phyloP scores from a whole-genome alignment of 2,113 vertebrate species.

The Toxotes jaculatrix region DNA sequence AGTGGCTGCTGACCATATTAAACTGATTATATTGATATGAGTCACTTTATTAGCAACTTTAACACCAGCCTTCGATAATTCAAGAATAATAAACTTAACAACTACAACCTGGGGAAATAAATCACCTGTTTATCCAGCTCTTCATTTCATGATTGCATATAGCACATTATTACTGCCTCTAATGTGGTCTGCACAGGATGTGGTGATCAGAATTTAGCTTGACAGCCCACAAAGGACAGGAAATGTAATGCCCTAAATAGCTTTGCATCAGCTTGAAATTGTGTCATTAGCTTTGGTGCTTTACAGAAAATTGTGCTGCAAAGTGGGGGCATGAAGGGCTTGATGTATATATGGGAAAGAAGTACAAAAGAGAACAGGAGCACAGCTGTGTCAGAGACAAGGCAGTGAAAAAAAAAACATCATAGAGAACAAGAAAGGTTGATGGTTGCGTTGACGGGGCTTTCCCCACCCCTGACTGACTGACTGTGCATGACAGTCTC shows the following conservation, averaged over 20 bases:
- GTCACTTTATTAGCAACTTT: not conserved
- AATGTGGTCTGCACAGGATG: constrained; percentile 30
- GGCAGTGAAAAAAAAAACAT: not conserved
- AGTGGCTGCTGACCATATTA: not conserved
- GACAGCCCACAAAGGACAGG: constrained; percentile 18
- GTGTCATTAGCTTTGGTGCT: constrained; percentile 48
- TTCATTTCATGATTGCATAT: not conserved
- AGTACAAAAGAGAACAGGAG: not conserved
- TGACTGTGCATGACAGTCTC: constrained; percentile 19
- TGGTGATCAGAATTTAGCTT: constrained; percentile 29
- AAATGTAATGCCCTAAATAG: constrained; percentile 27
- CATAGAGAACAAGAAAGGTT: not conserved
- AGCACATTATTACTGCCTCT: not conserved
- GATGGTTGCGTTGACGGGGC: constrained; percentile 5
- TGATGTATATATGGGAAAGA: not conserved
- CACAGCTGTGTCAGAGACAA: not conserved
- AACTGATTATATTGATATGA: not conserved
- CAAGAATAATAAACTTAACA: not conserved
- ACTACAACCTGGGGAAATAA: not conserved
- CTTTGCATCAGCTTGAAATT: constrained; percentile 29
- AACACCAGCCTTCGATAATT: not conserved
- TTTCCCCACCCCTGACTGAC: constrained; percentile 16
- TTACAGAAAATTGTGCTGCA: constrained; percentile 13
- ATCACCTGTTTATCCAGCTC: not conserved
- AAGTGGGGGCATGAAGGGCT: constrained; percentile 13